These are phyloP conservation scores for Chironex yamaguchii DNA, from an alignment of 30 jellyfish, hydroid and myxozoan genomes.

Conservation along the genomic window DNA sequence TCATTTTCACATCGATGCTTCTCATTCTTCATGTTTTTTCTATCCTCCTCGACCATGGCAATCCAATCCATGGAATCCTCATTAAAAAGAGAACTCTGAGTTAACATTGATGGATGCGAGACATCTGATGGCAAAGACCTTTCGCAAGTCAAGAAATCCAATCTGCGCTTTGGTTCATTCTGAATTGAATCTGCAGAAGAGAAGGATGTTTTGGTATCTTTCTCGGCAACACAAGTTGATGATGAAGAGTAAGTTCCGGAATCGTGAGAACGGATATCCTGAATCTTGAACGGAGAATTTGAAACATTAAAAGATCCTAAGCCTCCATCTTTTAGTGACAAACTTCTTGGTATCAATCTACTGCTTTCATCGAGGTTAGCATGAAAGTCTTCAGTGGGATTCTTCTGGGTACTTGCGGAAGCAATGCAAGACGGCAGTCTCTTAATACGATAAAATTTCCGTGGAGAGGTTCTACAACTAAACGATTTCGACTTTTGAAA, in stretches of 20 bases:
- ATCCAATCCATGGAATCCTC: conserved; percentile 87
- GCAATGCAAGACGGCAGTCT: neutral
- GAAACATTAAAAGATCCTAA: neutral
- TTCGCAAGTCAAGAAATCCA: neutral
- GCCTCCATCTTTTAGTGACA: too few species aligned
- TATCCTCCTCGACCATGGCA: conserved; percentile 56
- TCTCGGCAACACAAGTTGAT: neutral
- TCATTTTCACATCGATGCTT: too few species aligned
- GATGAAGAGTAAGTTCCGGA: neutral
- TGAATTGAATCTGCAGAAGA: neutral
- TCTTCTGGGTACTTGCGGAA: neutral
- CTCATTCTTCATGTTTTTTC: neutral
- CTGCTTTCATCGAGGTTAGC: neutral
- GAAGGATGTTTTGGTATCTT: neutral
- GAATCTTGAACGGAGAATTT: too few species aligned
- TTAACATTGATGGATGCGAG: neutral
- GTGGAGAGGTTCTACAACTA: conserved; percentile 64
- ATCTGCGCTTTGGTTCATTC: neutral
- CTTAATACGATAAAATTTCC: conserved; percentile 37
- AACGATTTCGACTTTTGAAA: conserved; percentile 60
- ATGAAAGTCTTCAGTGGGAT: neutral
- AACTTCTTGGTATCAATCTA: neutral
- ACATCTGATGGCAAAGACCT: neutral
- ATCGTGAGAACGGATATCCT: neutral
- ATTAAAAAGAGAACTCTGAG: neutral